Evolutionary conservation across 2,113 vertebrate species (phyloP).

Genomic region (Pituophis catenifer): DNA sequence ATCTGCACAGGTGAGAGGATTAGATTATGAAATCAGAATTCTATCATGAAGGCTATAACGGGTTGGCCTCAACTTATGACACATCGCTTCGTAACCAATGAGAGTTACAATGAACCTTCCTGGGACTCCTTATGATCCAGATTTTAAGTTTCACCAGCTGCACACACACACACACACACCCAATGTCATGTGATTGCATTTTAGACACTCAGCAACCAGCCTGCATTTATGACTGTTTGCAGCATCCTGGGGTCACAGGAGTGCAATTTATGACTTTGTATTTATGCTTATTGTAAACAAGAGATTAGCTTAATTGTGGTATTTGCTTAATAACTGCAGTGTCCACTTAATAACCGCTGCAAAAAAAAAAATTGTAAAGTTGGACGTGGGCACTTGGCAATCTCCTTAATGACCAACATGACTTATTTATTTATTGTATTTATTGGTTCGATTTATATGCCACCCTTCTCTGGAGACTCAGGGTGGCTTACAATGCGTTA

Average conservation of each 20-base stretch:
- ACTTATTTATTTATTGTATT: too few relatives aligned
- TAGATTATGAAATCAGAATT: not conserved
- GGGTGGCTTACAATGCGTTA: too few relatives aligned
- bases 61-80: not conserved
- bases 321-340: not conserved
- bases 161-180: not conserved
- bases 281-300: not conserved
- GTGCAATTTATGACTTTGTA: not conserved
- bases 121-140: not conserved
- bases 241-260: not conserved
- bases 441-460: too few relatives aligned
- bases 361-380: not conserved
- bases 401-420: not conserved
- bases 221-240: not conserved
- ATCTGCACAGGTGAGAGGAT: not conserved
- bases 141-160: not conserved
- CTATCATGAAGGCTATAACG: not conserved
- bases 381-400: not conserved
- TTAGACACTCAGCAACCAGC: not conserved
- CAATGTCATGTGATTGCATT: not conserved
- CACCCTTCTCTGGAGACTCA: too few relatives aligned
- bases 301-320: not conserved
- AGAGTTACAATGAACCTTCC: not conserved
- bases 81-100: not conserved
- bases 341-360: not conserved